Percentiles rank a stretch among this genome's conserved stretches.
These are phyloP conservation scores for Isichthys henryi DNA, from an alignment of 2,113 vertebrate genomes.

Conservation along the genomic window DNA sequence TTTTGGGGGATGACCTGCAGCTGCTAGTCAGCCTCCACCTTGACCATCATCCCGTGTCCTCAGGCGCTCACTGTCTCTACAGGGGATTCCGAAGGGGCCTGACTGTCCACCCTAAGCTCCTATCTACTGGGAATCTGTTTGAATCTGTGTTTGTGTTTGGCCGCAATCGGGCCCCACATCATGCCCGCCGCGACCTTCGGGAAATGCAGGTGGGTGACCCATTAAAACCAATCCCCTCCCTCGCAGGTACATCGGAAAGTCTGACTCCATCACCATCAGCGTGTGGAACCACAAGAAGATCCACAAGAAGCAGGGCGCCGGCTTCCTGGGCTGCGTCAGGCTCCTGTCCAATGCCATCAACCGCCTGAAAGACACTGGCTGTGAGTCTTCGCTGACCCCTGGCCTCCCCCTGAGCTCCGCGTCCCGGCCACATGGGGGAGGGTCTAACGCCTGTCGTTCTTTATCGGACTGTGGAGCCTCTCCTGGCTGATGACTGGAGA, in stretches of 20 bases:
- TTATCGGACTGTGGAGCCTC: no score
- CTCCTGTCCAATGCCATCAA: constrained; percentile 83
- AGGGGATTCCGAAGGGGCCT: background rate
- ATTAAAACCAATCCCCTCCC: no score
- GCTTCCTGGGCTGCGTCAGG: constrained; percentile 94
- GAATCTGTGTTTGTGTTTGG: background rate
- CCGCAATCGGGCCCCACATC: background rate
- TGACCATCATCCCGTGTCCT: background rate
- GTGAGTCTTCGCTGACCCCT: constrained; percentile 48
- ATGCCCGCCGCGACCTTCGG: background rate
- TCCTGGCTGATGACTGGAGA: background rate
- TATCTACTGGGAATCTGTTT: background rate
- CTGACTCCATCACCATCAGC: constrained; percentile 79
- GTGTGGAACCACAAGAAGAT: constrained; percentile 88
- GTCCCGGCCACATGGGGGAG: background rate
- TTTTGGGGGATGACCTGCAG: background rate
- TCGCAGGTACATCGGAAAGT: constrained; percentile 75
- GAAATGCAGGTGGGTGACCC: background rate
- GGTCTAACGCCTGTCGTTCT: background rate
- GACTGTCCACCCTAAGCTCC: background rate
- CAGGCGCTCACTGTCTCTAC: background rate
- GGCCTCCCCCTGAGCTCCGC: background rate
- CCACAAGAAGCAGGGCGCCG: constrained; percentile 98
- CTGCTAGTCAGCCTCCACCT: background rate
- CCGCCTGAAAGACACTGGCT: constrained; percentile 80